phyloP scores from a whole-genome alignment of 2,113 vertebrate species.

The Coregonus clupeaformis region DNA sequence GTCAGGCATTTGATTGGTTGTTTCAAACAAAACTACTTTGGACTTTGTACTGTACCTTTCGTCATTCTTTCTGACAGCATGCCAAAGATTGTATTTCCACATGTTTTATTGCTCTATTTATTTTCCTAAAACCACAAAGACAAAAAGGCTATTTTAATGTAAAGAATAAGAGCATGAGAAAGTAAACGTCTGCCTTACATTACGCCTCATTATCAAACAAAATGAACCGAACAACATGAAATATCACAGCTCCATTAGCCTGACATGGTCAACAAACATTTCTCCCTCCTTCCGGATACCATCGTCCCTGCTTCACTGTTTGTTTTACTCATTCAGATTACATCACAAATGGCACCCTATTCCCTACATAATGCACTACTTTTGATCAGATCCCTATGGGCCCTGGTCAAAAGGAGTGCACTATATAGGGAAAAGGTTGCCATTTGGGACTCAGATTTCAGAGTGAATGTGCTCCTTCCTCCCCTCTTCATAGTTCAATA shows the following conservation, averaged over 20 bases:
- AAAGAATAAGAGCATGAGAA: background rate
- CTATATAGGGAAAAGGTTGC: too few species aligned
- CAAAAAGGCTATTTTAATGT: background rate
- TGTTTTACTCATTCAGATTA: conserved; percentile 62
- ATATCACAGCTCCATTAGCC: conserved; percentile 42
- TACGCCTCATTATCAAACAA: conserved; percentile 3
- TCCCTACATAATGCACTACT: too few species aligned
- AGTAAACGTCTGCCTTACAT: background rate
- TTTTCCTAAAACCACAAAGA: background rate
- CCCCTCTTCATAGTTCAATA: conserved; percentile 37
- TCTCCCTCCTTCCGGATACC: conserved; percentile 53
- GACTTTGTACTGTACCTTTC: too few species aligned
- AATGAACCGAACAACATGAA: conserved; percentile 42
- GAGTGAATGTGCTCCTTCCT: conserved; percentile 44
- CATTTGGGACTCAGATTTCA: too few species aligned
- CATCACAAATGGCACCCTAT: too few species aligned
- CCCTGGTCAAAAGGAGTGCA: too few species aligned
- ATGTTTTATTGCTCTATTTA: background rate
- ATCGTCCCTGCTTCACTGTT: conserved; percentile 57
- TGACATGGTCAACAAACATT: conserved; percentile 61
- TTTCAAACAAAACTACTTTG: background rate
- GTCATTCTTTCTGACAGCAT: background rate
- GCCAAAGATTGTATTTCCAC: background rate
- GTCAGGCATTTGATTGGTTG: background rate
- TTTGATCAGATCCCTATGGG: too few species aligned